Evolutionary conservation across 2,797 vertebrate species (phyloP).

Genomic region (Sebastes dallii): DNA sequence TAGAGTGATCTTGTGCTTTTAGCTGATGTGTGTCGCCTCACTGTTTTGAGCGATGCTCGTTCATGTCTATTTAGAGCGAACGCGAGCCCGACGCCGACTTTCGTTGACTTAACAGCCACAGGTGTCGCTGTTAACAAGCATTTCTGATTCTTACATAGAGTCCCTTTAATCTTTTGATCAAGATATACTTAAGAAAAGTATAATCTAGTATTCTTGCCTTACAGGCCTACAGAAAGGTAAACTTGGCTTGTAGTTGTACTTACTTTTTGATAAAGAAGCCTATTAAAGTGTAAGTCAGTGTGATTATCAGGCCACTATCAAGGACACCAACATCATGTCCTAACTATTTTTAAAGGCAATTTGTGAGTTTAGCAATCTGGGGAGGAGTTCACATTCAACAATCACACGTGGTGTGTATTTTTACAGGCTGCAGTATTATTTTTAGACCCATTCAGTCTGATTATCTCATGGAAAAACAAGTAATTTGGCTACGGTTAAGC

Average conservation of each 20-base stretch:
- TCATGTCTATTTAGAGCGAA: too few species aligned
- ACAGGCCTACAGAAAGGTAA: too few species aligned
- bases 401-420: background rate
- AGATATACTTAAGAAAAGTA: too few species aligned
- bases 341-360: background rate
- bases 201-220: too few species aligned
- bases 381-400: background rate
- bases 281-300: background rate
- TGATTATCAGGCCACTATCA: background rate
- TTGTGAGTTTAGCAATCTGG: background rate
- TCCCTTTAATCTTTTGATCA: too few species aligned
- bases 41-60: too few species aligned
- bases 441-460: background rate
- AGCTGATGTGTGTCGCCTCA: too few species aligned
- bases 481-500: background rate
- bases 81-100: accelerated
- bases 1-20: too few species aligned
- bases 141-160: too few species aligned
- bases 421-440: background rate
- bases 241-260: background rate
- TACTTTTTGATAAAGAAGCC: too few species aligned
- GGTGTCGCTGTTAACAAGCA: too few species aligned
- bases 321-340: background rate
- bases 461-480: background rate
- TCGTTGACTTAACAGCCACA: too few species aligned